A percentile compares a stretch with the other conserved stretches of the same genome.
Conservation (phyloP, 2,888 invertebrate genomes). For the Tridacna crocea region DNA sequence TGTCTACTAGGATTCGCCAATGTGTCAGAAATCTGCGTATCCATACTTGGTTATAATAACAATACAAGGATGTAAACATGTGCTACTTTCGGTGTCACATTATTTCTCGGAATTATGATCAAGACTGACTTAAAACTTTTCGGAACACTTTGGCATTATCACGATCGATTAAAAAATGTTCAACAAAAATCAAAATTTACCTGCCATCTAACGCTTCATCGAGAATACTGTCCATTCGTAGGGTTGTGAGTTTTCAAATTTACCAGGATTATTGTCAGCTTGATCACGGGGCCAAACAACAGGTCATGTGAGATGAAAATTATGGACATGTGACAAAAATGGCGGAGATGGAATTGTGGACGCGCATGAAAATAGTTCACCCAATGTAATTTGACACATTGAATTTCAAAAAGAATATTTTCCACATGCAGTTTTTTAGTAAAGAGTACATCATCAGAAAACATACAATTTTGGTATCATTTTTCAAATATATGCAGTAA, state of each 20-base stretch:
- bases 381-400: not conserved
- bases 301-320: slow-evolving; percentile 85
- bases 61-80: slow-evolving; percentile 2
- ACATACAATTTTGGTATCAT: too few relatives aligned
- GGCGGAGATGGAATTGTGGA: slow-evolving; percentile 63
- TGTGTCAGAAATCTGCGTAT: too few relatives aligned
- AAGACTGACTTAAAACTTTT: not conserved
- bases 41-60: not conserved
- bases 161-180: too few relatives aligned
- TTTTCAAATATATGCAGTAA: too few relatives aligned
- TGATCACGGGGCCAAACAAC: slow-evolving; percentile 85
- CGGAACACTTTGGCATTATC: too few relatives aligned
- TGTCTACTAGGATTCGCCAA: too few relatives aligned
- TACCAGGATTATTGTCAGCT: slow-evolving; percentile 83
- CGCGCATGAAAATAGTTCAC: slow-evolving; percentile 44
- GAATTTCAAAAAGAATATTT: too few relatives aligned
- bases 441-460: too few relatives aligned
- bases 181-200: slow-evolving; percentile 62
- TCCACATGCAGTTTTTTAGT: too few relatives aligned
- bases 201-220: slow-evolving; percentile 83
- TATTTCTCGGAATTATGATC: not conserved
- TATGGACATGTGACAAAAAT: slow-evolving; percentile 84
- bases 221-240: slow-evolving; percentile 83
- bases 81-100: slow-evolving; percentile 2
- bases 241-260: slow-evolving; percentile 82